These are phyloP conservation scores for Panthera tigris DNA, from an alignment of 2,113 vertebrate genomes.

Conservation along the genomic window DNA sequence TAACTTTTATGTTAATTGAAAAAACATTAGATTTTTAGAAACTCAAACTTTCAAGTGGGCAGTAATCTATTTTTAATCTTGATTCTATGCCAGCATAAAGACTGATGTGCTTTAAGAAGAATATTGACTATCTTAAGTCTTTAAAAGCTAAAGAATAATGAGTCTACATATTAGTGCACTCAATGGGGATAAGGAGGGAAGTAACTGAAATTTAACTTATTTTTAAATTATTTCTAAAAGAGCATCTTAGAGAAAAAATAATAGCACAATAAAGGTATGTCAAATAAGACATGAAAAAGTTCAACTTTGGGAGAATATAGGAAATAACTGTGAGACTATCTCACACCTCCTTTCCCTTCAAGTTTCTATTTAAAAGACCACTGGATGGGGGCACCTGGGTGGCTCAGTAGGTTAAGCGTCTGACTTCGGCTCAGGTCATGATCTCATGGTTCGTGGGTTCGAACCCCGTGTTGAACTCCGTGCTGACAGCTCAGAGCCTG, in stretches of 20 bases:
- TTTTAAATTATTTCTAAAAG: not conserved
- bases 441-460: no score
- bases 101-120: not conserved
- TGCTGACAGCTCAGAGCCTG: no score
- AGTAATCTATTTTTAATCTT: slow-evolving; percentile 27
- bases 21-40: not conserved
- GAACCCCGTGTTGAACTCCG: no score
- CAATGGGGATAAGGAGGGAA: not conserved
- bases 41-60: not conserved
- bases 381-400: no score
- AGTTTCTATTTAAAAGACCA: not conserved
- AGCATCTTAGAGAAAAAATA: not conserved
- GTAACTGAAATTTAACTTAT: not conserved
- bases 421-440: no score
- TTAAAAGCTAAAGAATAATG: not conserved
- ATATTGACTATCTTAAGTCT: not conserved
- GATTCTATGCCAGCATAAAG: not conserved
- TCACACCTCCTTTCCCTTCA: not conserved
- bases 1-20: not conserved
- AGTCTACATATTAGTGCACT: not conserved
- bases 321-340: not conserved
- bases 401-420: no score
- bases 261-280: not conserved
- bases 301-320: not conserved
- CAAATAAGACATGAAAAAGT: not conserved